phyloP scores from a whole-genome alignment of 1,140 invertebrate genomes.

The Solenopsis fugax region DNA sequence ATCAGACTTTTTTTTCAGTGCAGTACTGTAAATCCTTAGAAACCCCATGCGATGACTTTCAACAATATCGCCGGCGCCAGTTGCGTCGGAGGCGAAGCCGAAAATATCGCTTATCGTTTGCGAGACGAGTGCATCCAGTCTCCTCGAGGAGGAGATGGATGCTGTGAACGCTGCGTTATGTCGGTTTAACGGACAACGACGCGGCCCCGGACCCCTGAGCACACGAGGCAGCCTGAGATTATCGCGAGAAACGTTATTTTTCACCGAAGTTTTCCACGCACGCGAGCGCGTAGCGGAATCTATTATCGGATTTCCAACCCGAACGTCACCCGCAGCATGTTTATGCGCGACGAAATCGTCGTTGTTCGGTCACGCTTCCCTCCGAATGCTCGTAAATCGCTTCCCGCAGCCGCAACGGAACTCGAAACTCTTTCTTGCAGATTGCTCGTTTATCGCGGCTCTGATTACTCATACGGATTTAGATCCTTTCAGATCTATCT shows the following conservation, averaged over 20 bases:
- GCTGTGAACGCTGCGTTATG: neutral
- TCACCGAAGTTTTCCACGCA: slow-evolving; percentile 2
- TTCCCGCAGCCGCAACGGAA: slow-evolving; percentile 33
- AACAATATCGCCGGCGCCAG: neutral
- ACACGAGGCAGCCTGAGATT: neutral
- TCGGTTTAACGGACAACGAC: neutral
- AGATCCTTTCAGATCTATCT: neutral
- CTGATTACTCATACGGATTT: slow-evolving; percentile 29
- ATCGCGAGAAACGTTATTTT: neutral
- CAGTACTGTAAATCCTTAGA: neutral
- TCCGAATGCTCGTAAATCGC: slow-evolving; percentile 58
- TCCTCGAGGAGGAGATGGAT: neutral
- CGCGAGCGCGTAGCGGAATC: slow-evolving; percentile 27
- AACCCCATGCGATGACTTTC: neutral
- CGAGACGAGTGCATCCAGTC: neutral
- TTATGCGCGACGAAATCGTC: slow-evolving; percentile 29
- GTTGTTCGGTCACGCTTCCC: slow-evolving; percentile 63
- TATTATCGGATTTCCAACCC: slow-evolving; percentile 60
- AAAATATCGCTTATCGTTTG: slow-evolving; percentile 19
- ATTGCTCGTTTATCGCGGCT: slow-evolving; percentile 35
- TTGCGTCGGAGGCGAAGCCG: neutral
- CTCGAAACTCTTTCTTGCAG: slow-evolving; percentile 24
- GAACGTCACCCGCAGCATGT: neutral
- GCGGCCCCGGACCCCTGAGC: neutral
- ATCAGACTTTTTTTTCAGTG: too few species aligned